Conservation (phyloP, 2,113 vertebrate genomes). For the Ivindomyrus marchei region DNA sequence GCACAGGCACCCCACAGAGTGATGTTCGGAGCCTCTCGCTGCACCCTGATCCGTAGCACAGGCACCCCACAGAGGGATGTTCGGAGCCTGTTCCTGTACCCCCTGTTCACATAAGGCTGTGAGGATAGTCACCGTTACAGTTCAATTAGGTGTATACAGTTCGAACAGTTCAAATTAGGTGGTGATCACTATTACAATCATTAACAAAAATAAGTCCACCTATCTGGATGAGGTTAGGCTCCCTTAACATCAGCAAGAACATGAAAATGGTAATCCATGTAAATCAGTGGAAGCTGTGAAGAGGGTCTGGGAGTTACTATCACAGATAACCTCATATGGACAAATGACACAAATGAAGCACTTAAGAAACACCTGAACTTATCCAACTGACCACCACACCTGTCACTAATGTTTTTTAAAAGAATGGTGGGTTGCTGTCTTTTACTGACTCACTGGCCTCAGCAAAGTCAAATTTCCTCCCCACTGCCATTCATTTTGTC, state of each 20-base stretch:
- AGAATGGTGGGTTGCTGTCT: not conserved
- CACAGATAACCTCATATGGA: not conserved
- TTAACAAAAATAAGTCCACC: not conserved
- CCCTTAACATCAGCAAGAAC: not conserved
- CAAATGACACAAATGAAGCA: not conserved
- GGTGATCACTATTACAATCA: not conserved
- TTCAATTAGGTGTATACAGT: not conserved
- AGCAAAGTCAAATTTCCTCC: not conserved
- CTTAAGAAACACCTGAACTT: not conserved
- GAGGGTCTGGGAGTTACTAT: not conserved
- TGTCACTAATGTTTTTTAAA: not conserved
- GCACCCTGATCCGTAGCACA: no score
- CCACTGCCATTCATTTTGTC: not conserved
- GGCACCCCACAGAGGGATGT: not conserved
- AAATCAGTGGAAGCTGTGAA: not conserved
- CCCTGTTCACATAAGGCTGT: not conserved
- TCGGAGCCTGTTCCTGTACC: not conserved
- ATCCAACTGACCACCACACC: not conserved
- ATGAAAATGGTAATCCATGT: not conserved
- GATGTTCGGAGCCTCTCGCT: no score
- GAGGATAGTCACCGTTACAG: not conserved
- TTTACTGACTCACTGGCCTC: not conserved
- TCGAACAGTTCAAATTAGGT: not conserved
- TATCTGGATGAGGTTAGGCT: not conserved
- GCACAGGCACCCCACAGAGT: no score